Evolutionary conservation across 2,113 vertebrate species (phyloP).

Genomic region (Osmerus mordax): DNA sequence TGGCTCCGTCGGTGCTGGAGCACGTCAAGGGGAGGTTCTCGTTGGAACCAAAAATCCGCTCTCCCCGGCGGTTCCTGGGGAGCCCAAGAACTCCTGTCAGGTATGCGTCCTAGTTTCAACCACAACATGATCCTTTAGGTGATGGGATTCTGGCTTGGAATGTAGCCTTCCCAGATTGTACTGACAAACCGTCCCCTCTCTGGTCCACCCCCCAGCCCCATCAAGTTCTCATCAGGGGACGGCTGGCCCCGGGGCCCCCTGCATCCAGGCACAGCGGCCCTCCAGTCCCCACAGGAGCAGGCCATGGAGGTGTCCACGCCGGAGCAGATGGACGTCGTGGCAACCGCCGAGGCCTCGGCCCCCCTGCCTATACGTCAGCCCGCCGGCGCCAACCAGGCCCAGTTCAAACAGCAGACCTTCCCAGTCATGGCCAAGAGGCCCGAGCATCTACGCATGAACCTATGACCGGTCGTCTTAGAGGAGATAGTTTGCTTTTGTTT

Average conservation of each 20-base stretch:
- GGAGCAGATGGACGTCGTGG: conserved; percentile 94
- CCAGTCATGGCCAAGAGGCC: conserved; percentile 92
- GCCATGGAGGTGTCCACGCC: conserved; percentile 88
- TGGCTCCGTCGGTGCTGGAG: conserved; percentile 98
- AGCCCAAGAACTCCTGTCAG: conserved; percentile 96
- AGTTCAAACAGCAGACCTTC: conserved; percentile 92
- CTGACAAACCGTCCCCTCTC: neutral
- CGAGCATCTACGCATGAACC: conserved; percentile 98
- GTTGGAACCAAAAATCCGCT: conserved; percentile 97
- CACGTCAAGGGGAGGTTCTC: conserved; percentile 98
- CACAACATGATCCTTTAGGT: neutral
- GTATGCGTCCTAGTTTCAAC: conserved; percentile 59
- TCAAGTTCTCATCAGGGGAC: conserved; percentile 88
- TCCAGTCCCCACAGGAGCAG: conserved; percentile 75
- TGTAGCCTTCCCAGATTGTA: neutral
- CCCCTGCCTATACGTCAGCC: conserved; percentile 95
- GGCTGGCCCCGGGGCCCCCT: conserved; percentile 88
- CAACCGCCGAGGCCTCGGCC: conserved; percentile 88
- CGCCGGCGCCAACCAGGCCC: conserved; percentile 72
- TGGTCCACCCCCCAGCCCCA: conserved; percentile 74
- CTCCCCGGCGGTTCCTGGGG: conserved; percentile 91
- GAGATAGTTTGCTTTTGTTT: conserved; percentile 34
- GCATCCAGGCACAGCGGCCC: conserved; percentile 39
- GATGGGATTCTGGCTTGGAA: too few species aligned
- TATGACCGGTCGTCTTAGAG: conserved; percentile 79